Evolutionary conservation across 2,888 invertebrate species (phyloP).

Genomic region (Phrixothrix hirtus): DNA sequence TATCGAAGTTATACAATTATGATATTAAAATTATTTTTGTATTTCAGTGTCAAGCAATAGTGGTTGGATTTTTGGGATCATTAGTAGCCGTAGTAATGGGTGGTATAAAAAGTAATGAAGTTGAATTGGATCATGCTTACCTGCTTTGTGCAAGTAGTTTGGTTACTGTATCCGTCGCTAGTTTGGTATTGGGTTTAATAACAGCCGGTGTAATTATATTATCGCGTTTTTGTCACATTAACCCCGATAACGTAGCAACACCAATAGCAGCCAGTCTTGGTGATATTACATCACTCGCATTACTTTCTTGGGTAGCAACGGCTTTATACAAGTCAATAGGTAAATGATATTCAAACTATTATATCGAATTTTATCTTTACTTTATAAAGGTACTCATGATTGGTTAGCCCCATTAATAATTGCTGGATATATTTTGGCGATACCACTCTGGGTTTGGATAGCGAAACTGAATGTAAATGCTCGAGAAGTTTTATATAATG

Average conservation of each 20-base stretch:
- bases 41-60: constrained; percentile 68
- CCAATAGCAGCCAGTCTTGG: constrained; percentile 82
- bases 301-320: constrained; percentile 64
- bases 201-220: constrained; percentile 74
- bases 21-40: too few species aligned
- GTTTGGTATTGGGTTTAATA: constrained; percentile 70
- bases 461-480: constrained; percentile 72
- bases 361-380: not conserved
- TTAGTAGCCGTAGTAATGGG: constrained; percentile 71
- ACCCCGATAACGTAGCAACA: constrained; percentile 81
- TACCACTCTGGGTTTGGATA: constrained; percentile 75
- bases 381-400: constrained; percentile 56
- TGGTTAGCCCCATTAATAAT: constrained; percentile 69
- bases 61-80: constrained; percentile 73
- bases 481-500: constrained; percentile 69
- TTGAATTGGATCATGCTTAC: constrained; percentile 68
- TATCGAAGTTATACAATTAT: constrained; percentile 29
- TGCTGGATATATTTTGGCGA: constrained; percentile 64
- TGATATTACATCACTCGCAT: constrained; percentile 71
- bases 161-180: constrained; percentile 76
- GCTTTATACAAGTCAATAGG: constrained; percentile 63
- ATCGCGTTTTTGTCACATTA: constrained; percentile 70
- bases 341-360: constrained; percentile 39
- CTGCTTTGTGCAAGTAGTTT: constrained; percentile 75
- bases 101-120: constrained; percentile 65